phyloP scores from a whole-genome alignment of 2,888 invertebrate genomes.

The Eupithecia centaureata region DNA sequence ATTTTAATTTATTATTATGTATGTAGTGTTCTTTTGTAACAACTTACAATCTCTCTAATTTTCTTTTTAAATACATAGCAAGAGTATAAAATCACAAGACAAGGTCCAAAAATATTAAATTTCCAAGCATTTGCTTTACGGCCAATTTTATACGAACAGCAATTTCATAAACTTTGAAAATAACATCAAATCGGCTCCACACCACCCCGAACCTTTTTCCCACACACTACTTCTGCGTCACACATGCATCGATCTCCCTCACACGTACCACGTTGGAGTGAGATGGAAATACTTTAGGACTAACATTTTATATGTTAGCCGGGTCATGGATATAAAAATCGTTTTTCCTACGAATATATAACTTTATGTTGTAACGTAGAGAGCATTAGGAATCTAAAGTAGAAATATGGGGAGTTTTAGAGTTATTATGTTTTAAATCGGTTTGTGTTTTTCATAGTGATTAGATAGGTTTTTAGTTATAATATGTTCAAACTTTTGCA shows the following conservation, averaged over 20 bases:
- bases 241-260: conserved; percentile 70
- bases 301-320: conserved; percentile 84
- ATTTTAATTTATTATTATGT: too few relatives aligned
- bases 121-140: conserved; percentile 4
- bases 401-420: conserved; percentile 68
- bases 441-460: neutral
- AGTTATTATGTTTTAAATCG: conserved; percentile 49
- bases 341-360: conserved; percentile 72
- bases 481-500: too few relatives aligned
- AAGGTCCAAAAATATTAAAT: neutral
- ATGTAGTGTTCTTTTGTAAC: too few relatives aligned
- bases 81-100: neutral
- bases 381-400: conserved; percentile 74
- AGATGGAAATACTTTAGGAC: conserved; percentile 73
- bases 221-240: conserved; percentile 73
- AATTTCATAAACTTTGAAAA: conserved; percentile 22
- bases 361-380: conserved; percentile 57
- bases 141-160: conserved; percentile 6
- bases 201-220: conserved; percentile 51
- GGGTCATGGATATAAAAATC: conserved; percentile 85
- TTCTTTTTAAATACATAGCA: too few relatives aligned
- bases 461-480: neutral
- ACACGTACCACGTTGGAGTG: conserved; percentile 56
- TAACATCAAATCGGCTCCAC: conserved; percentile 56
- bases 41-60: too few relatives aligned